Percentiles rank a stretch among this genome's conserved stretches.
These are phyloP conservation scores for Erynnis tages DNA, from an alignment of 2,888 invertebrate species.

Conservation along the genomic window DNA sequence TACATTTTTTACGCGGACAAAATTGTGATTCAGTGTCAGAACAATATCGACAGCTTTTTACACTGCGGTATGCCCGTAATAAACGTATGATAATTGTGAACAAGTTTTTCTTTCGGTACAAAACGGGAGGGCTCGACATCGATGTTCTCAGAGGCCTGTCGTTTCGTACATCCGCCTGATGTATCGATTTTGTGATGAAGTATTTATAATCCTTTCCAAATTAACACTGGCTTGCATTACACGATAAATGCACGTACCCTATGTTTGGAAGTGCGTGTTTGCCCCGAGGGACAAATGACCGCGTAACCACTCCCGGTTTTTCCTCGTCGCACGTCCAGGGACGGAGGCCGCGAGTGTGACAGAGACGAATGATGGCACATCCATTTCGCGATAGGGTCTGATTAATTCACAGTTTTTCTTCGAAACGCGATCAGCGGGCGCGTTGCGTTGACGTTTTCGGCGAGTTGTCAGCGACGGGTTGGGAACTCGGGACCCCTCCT, in stretches of 20 bases:
- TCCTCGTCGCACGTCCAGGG: slow-evolving; percentile 54
- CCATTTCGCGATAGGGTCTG: slow-evolving; percentile 65
- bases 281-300: slow-evolving; percentile 68
- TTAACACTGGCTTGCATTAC: slow-evolving; percentile 45
- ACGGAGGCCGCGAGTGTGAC: slow-evolving; percentile 49
- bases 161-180: slow-evolving; percentile 6
- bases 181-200: slow-evolving; percentile 31
- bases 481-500: neutral
- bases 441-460: slow-evolving; percentile 62
- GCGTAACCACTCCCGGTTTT: slow-evolving; percentile 68
- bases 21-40: slow-evolving; percentile 10
- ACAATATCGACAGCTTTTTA: slow-evolving; percentile 10
- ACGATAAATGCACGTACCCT: slow-evolving; percentile 46
- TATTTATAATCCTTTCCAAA: slow-evolving; percentile 41
- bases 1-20: neutral
- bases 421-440: slow-evolving; percentile 62
- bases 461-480: slow-evolving; percentile 29
- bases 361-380: slow-evolving; percentile 62
- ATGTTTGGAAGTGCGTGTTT: slow-evolving; percentile 57
- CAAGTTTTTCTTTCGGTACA: slow-evolving; percentile 22
- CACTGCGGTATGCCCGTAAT: slow-evolving; percentile 10
- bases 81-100: slow-evolving; percentile 19
- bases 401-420: slow-evolving; percentile 77
- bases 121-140: slow-evolving; percentile 8
- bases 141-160: slow-evolving; percentile 4